These are phyloP conservation scores for Cynodonichthys magdalenae DNA, from an alignment of 2,797 vertebrate genomes.

Conservation along the genomic window DNA sequence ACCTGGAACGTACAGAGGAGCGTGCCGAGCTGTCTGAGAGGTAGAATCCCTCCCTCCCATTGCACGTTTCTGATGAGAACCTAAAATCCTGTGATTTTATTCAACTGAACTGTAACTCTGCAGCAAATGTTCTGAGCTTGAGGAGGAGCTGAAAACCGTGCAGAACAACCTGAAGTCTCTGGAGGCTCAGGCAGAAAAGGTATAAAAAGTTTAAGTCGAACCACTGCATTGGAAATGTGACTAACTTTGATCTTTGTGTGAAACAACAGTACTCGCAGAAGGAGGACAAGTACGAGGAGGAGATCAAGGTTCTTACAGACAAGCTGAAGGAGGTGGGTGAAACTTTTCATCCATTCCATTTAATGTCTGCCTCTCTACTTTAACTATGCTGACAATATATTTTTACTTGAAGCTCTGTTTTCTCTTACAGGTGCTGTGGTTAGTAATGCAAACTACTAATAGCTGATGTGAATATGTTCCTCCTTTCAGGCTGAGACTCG, in stretches of 20 bases:
- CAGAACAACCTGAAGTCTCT: constrained; percentile 99
- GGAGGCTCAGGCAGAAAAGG: constrained; percentile 99
- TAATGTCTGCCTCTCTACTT: background rate
- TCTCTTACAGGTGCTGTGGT: background rate
- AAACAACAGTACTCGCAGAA: constrained; percentile 94
- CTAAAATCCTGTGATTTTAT: background rate
- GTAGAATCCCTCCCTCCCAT: constrained; percentile 70
- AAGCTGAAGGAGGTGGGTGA: constrained; percentile 96
- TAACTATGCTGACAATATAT: constrained; percentile 7
- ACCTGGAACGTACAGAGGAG: constrained; percentile 97
- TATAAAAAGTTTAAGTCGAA: constrained; percentile 50
- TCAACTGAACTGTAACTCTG: constrained; percentile 74
- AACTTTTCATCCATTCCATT: background rate
- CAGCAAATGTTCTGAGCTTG: constrained; percentile 99
- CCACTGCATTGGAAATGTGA: background rate
- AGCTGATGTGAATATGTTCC: constrained; percentile 41
- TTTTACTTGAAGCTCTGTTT: background rate
- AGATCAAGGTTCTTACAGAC: constrained; percentile 98
- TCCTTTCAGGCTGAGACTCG: constrained; percentile 93
- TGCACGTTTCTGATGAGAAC: background rate
- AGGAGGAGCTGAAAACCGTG: constrained; percentile 99
- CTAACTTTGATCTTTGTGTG: constrained; percentile 51
- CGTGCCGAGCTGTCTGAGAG: constrained; percentile 95
- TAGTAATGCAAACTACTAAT: constrained; percentile 21
- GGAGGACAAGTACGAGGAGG: constrained; percentile 99